phyloP scores from a whole-genome alignment of 2,888 invertebrate genomes.

The Sialis lutaria region DNA sequence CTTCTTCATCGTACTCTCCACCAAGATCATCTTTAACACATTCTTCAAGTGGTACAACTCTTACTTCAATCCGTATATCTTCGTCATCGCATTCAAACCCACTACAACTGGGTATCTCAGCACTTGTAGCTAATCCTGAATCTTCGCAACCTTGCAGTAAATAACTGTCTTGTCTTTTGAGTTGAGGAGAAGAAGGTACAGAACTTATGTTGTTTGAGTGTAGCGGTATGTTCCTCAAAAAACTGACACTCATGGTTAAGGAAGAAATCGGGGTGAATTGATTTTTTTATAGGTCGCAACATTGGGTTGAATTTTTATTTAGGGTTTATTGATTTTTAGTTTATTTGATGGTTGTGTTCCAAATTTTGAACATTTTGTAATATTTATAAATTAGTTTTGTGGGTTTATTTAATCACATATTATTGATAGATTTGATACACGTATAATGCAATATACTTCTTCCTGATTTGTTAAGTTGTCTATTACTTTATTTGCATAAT shows the following conservation, averaged over 20 bases:
- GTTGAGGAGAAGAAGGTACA: background rate
- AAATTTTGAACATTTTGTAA: no score
- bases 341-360: no score
- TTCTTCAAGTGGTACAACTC: background rate
- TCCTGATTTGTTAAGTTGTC: no score
- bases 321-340: no score
- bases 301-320: no score
- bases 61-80: background rate
- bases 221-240: background rate
- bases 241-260: background rate
- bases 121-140: conserved; percentile 22
- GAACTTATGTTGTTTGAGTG: background rate
- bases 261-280: no score
- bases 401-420: no score
- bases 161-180: conserved; percentile 3
- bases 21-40: background rate
- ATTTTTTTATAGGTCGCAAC: no score
- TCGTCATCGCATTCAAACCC: conserved; percentile 7
- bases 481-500: no score
- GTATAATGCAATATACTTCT: no score
- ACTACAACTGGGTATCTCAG: conserved; percentile 12
- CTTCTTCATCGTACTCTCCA: conserved; percentile 4
- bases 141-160: conserved; percentile 15
- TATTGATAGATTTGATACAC: no score
- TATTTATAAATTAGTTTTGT: no score